phyloP scores from a whole-genome alignment of 37 sponge, comb jelly and placozoan species.

The Beroe forskalii region DNA sequence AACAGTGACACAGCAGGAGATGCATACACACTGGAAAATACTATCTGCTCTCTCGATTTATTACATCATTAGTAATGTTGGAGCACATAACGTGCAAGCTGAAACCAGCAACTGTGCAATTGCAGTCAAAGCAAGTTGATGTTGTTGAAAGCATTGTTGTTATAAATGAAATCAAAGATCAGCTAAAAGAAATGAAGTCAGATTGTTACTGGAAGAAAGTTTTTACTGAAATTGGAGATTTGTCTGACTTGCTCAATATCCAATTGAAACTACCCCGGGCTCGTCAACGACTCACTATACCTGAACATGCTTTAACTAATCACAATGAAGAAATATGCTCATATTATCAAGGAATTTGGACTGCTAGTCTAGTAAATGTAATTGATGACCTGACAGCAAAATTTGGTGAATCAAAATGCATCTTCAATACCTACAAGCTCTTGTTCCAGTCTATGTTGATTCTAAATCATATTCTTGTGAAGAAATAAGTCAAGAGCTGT shows the following conservation, averaged over 20 bases:
- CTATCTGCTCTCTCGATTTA: not conserved
- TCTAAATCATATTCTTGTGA: not conserved
- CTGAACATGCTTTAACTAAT: not conserved
- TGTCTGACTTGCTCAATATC: not conserved
- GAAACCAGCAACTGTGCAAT: not conserved
- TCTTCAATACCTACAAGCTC: not conserved
- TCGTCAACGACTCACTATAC: not conserved
- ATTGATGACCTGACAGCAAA: not conserved
- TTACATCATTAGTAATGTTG: not conserved
- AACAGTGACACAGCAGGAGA: not conserved
- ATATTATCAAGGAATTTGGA: not conserved
- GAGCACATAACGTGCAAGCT: not conserved
- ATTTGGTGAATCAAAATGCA: not conserved
- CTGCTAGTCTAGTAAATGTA: not conserved
- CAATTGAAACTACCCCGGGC: not conserved
- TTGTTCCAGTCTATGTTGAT: not conserved
- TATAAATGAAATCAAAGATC: not conserved
- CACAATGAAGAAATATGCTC: not conserved
- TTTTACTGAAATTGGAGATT: not conserved
- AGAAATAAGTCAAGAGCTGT: not conserved
- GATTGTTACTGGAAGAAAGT: not conserved
- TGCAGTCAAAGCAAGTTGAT: constrained; percentile 37
- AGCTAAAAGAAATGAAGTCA: not conserved
- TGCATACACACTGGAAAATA: not conserved
- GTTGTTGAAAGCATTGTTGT: constrained; percentile 9